These are phyloP conservation scores for Megalops cyprinoides DNA, from an alignment of 2,797 vertebrate species.

Conservation along the genomic window DNA sequence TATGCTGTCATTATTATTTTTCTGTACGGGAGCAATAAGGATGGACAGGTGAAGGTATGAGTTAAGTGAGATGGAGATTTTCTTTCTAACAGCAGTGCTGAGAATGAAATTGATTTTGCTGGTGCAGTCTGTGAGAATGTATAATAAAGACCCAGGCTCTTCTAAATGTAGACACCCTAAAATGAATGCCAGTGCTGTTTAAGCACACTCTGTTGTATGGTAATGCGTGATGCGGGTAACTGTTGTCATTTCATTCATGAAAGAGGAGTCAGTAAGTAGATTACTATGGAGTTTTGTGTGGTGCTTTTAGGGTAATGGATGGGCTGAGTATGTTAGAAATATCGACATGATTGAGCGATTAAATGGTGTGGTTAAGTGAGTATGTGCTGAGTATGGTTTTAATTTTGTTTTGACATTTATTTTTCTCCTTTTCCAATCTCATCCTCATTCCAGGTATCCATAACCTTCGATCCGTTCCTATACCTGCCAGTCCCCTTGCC, in stretches of 20 bases:
- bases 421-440: not conserved
- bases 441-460: constrained; percentile 83
- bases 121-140: not conserved
- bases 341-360: not conserved
- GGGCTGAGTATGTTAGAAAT: not conserved
- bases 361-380: not conserved
- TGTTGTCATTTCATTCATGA: not conserved
- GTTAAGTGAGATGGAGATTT: not conserved
- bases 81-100: not conserved
- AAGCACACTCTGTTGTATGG: not conserved
- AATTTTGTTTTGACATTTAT: not conserved
- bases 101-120: not conserved
- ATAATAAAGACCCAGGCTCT: not conserved
- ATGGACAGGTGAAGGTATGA: not conserved
- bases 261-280: not conserved
- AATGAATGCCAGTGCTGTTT: not conserved
- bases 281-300: not conserved
- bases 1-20: not conserved
- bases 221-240: not conserved
- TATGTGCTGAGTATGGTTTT: not conserved
- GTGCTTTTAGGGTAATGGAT: not conserved
- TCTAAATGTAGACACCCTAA: not conserved
- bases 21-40: not conserved
- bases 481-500: constrained; percentile 95
- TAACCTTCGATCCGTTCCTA: constrained; percentile 97